Conservation (phyloP, 2,797 vertebrate genomes). For the Sandelia bainsii region DNA sequence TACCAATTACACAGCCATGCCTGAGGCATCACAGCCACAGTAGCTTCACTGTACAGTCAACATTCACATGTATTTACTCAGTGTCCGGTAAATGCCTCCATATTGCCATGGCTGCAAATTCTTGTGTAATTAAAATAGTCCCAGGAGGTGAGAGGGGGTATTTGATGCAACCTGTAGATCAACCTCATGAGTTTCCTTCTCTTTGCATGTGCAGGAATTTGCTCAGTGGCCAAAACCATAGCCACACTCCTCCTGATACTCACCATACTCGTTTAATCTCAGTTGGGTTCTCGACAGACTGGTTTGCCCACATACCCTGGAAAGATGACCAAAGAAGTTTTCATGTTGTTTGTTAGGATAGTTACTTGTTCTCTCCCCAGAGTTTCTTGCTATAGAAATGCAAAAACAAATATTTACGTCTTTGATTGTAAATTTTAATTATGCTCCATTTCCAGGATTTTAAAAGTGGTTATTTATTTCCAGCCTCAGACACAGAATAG, state of each 20-base stretch:
- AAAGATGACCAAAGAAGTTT: constrained; percentile 34
- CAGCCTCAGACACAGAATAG: constrained; percentile 6
- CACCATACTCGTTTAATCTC: constrained; percentile 56
- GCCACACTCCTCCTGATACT: constrained; percentile 57
- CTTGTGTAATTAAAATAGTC: constrained; percentile 64
- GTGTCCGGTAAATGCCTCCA: constrained; percentile 49
- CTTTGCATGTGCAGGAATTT: constrained; percentile 52
- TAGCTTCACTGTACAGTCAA: constrained; percentile 57
- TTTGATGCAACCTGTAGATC: constrained; percentile 60
- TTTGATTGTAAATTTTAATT: constrained; percentile 30
- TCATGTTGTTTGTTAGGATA: constrained; percentile 45
- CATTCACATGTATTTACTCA: constrained; percentile 54
- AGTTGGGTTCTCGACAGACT: constrained; percentile 12
- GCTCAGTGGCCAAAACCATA: constrained; percentile 32
- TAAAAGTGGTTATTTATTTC: constrained; percentile 16
- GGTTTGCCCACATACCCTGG: constrained; percentile 24
- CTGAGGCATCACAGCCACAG: constrained; percentile 60
- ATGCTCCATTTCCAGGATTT: constrained; percentile 15
- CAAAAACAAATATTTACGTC: constrained; percentile 13
- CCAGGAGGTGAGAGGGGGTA: constrained; percentile 39
- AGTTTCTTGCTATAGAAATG: constrained; percentile 32
- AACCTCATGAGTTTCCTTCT: constrained; percentile 42
- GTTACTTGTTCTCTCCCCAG: constrained; percentile 38
- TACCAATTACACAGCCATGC: constrained; percentile 58
- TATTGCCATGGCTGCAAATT: constrained; percentile 54